phyloP scores from a whole-genome alignment of 2,888 invertebrate species.

The Agrochola lychnidis region DNA sequence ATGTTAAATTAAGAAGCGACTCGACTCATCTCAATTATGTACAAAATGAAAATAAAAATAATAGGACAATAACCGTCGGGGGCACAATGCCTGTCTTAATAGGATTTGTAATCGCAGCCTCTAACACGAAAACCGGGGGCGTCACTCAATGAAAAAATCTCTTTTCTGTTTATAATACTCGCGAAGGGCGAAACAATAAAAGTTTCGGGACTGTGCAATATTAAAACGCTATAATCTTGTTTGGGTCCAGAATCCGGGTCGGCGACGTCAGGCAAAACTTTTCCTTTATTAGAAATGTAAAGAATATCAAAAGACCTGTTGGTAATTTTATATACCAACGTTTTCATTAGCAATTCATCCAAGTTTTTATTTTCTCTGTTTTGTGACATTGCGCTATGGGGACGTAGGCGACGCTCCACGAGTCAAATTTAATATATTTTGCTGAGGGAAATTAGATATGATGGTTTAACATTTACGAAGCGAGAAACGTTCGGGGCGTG shows the following conservation, averaged over 20 bases:
- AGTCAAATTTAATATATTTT: conserved; percentile 80
- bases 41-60: conserved; percentile 82
- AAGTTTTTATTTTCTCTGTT: conserved; percentile 78
- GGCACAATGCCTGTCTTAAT: conserved; percentile 81
- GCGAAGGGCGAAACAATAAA: conserved; percentile 85
- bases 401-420: conserved; percentile 64
- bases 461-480: conserved; percentile 71
- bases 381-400: conserved; percentile 68
- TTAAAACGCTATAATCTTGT: conserved; percentile 88
- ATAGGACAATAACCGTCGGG: conserved; percentile 75
- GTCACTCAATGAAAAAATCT: conserved; percentile 85
- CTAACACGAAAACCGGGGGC: conserved; percentile 78
- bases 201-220: conserved; percentile 85
- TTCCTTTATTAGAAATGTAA: conserved; percentile 84
- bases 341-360: conserved; percentile 85
- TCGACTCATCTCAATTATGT: conserved; percentile 84
- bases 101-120: conserved; percentile 83
- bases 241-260: conserved; percentile 77
- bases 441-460: conserved; percentile 74
- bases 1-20: conserved; percentile 82
- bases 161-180: conserved; percentile 83
- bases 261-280: conserved; percentile 75
- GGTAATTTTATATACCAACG: conserved; percentile 81
- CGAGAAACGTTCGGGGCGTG: conserved; percentile 65
- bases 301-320: conserved; percentile 79